Evolutionary conservation across 2,797 vertebrate species (phyloP), one percentile per base, ranked within the genome.

Genomic region (Chiloscyllium punctatum): DNA sequence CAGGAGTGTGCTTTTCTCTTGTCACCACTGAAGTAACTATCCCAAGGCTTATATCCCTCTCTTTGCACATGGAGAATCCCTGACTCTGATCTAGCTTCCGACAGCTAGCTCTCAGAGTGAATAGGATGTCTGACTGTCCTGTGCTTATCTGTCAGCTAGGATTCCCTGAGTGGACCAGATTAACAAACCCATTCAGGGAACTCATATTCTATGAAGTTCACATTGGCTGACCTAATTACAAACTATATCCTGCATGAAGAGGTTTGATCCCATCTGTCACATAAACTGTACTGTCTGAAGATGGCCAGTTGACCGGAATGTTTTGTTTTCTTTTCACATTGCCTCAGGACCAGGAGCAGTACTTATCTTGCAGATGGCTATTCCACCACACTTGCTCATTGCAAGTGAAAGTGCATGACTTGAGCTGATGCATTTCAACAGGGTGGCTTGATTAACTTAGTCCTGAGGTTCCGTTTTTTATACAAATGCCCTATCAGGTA

Each of bases 331-430:
- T 79, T 77, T 77, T 95, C 15, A 74, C 27, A n/a, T 77, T 95
- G 27, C 37, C 74, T 95, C 33, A 77, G 71, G 42, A 95, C 42
- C 94, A 71, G 68, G 48, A 94, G 69, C 88, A 91, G 57, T n/a
- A 91, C 33, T 37, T 91, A 68, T n/a, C 57, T 69, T 42, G 42
- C 62, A 92, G 62, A 69, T 69, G 9, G 27, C 71, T 53, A 53
- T 77, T 77, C 48, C 71, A 53, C 71, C 53, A 57, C 57, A 74
- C 77, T 74, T 53, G 51, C 74, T 33, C 30, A 77, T 74, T 95
- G 13, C 48, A 48, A 95, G 30, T 77, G 51, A 74, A 95, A 95
- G 71, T 62, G 25, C 51, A 53, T 30, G 4, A 51, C 68, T 48
- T 74, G 48, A 74, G 51, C 48, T 95, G 94, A 74, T 74, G 42